Conservation (phyloP, 2,797 vertebrate genomes). For the Molossus molossus region DNA sequence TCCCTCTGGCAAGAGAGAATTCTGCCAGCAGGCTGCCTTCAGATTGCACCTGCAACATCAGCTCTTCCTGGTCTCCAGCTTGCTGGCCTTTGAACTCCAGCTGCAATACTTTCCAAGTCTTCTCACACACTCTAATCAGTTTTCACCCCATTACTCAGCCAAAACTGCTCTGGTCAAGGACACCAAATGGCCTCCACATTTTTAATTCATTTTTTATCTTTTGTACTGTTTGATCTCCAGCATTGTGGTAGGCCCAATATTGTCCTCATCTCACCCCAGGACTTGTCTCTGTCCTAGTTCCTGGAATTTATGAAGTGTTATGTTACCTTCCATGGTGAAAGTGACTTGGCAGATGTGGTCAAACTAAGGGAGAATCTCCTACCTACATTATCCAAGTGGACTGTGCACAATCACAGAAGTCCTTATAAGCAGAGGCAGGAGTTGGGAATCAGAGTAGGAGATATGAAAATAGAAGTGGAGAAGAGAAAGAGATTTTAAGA, state of each 20-base stretch:
- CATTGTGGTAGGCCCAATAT: not conserved
- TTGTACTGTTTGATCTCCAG: not conserved
- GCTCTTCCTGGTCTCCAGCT: not conserved
- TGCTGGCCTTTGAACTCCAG: not conserved
- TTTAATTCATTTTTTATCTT: not conserved
- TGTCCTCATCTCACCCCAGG: not conserved
- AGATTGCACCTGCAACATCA: not conserved
- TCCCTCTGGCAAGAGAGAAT: not conserved
- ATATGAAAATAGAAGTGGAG: not conserved
- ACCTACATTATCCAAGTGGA: not conserved
- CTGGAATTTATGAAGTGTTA: not conserved
- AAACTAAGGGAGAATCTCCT: not conserved
- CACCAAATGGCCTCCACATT: not conserved
- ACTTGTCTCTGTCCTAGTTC: not conserved
- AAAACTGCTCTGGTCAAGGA: not conserved
- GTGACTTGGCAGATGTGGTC: not conserved
- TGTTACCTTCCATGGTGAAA: not conserved
- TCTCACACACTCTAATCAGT: not conserved
- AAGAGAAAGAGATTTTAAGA: not conserved
- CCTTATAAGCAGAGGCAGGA: not conserved
- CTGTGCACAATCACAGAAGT: not conserved
- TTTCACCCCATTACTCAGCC: not conserved
- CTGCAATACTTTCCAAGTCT: not conserved
- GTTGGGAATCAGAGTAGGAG: not conserved
- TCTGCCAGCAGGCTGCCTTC: not conserved